Evolutionary conservation across 1,140 invertebrate species (phyloP).

Genomic region (Ptiloglossa arizonensis): DNA sequence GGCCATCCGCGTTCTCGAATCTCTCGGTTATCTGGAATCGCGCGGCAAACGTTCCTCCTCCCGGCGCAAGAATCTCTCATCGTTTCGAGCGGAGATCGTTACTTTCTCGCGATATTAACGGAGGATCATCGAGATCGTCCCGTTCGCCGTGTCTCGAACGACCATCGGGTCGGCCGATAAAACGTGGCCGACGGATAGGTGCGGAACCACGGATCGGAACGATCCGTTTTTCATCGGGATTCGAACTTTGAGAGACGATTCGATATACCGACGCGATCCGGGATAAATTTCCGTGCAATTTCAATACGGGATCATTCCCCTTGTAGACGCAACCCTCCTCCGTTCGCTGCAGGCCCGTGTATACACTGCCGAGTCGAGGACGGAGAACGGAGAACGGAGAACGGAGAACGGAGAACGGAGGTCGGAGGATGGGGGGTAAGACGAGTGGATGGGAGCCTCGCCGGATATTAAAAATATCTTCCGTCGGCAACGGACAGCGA

Average conservation of each 20-base stretch:
- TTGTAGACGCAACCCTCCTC: constrained; percentile 25
- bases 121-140: not conserved
- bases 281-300: constrained; percentile 64
- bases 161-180: not conserved
- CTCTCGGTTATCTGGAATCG: no score
- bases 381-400: no score
- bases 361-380: not conserved
- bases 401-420: no score
- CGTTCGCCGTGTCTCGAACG: not conserved
- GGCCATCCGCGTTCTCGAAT: not conserved
- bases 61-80: no score
- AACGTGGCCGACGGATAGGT: not conserved
- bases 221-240: constrained; percentile 14
- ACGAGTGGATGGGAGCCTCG: constrained; percentile 32
- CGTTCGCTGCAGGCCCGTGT: not conserved
- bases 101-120: not conserved
- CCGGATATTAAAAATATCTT: constrained; percentile 78
- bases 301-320: constrained; percentile 52
- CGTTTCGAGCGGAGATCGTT: not conserved
- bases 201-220: not conserved
- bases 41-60: no score
- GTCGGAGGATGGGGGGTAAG: not conserved
- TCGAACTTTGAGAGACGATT: constrained; percentile 3
- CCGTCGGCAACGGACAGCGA: constrained; percentile 59
- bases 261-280: constrained; percentile 11